phyloP scores from a whole-genome alignment of 2,797 vertebrate genomes.

The Anguilla megastoma region DNA sequence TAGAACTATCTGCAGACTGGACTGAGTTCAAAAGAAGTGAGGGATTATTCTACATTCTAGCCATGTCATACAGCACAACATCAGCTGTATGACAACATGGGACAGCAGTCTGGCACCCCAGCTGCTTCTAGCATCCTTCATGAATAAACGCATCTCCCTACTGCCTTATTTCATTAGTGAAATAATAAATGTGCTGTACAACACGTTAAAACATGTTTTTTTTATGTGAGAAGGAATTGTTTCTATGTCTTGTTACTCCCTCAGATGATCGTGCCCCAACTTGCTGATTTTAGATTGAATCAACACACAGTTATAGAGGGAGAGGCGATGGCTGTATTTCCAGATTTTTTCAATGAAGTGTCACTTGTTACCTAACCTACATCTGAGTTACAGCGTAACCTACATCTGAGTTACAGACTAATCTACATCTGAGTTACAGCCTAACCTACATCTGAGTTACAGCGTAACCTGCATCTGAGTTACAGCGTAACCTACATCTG shows the following conservation, averaged over 20 bases:
- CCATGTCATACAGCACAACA: too few relatives aligned
- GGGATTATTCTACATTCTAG: too few relatives aligned
- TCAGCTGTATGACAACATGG: neutral
- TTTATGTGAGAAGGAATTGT: neutral
- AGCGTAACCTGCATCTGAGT: too few relatives aligned
- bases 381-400: too few relatives aligned
- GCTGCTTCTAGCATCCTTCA: neutral
- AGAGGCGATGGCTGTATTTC: too few relatives aligned
- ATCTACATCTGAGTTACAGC: too few relatives aligned
- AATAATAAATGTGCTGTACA: neutral
- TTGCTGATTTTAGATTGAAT: neutral
- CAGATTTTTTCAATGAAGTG: neutral
- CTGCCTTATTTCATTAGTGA: neutral
- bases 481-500: too few relatives aligned
- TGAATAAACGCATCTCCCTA: neutral
- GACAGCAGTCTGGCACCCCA: neutral
- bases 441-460: too few relatives aligned
- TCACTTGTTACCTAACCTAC: neutral
- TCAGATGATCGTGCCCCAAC: neutral
- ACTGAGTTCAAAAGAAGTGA: too few relatives aligned
- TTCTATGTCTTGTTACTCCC: neutral
- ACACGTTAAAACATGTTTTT: neutral
- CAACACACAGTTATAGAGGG: neutral
- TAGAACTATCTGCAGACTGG: too few relatives aligned
- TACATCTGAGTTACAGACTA: too few relatives aligned